These are phyloP conservation scores for Bergia sp. DNA, from an alignment of 92 coral and sea anemone genomes.

Conservation along the genomic window DNA sequence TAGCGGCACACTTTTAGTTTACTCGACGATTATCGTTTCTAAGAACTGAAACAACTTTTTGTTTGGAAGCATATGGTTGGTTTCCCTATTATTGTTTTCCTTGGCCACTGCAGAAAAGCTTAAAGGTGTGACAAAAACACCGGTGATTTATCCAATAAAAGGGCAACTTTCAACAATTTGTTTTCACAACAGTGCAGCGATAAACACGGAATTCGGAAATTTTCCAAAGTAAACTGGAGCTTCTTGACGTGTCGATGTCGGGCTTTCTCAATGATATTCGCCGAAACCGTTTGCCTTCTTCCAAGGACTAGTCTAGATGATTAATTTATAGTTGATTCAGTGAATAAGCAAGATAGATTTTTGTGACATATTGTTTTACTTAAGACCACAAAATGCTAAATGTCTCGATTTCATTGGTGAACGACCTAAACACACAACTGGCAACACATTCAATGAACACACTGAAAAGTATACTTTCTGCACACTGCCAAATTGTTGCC, in stretches of 20 bases:
- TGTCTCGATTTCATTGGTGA: background rate
- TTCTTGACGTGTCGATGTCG: background rate
- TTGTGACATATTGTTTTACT: background rate
- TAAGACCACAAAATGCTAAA: background rate
- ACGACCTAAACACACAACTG: background rate
- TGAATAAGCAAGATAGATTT: background rate
- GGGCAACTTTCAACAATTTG: conserved; percentile 14
- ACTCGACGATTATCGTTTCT: background rate
- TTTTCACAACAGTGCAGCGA: conserved; percentile 15
- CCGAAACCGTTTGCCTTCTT: background rate
- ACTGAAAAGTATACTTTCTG: background rate
- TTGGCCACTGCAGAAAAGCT: background rate
- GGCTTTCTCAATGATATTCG: background rate
- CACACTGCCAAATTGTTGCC: background rate
- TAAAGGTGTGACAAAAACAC: background rate
- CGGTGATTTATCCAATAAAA: background rate
- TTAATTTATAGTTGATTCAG: background rate
- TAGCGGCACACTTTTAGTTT: background rate
- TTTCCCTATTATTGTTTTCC: background rate
- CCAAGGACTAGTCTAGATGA: background rate
- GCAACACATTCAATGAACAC: background rate
- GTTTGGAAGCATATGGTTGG: background rate
- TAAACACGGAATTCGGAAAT: conserved; percentile 28
- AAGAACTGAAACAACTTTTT: background rate
- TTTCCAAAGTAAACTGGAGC: background rate